phyloP scores from a whole-genome alignment of 2,113 vertebrate species.

The Bubo blakistoni region DNA sequence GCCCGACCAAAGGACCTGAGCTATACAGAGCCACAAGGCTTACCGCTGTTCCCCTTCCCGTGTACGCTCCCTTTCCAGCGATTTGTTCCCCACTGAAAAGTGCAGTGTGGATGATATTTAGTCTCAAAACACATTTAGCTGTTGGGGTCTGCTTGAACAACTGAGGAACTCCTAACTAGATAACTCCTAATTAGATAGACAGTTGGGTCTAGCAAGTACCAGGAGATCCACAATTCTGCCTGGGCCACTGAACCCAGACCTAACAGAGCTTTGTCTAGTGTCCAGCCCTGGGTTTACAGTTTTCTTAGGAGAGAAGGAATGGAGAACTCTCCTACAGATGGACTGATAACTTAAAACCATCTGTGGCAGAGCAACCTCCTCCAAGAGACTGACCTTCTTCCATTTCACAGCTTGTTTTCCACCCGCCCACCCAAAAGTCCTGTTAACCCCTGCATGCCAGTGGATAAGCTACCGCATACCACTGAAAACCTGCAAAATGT shows the following conservation, averaged over 20 bases:
- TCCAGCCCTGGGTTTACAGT: neutral
- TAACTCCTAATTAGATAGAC: neutral
- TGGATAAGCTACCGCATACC: neutral
- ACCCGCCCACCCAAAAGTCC: neutral
- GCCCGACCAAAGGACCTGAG: neutral
- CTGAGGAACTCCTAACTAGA: neutral
- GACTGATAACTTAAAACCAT: slow-evolving; percentile 13
- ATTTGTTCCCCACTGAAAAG: neutral
- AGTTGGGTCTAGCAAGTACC: neutral
- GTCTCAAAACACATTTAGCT: neutral
- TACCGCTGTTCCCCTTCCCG: neutral
- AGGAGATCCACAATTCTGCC: neutral
- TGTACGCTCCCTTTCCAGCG: neutral
- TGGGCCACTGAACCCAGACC: no score
- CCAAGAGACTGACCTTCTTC: slow-evolving; percentile 27
- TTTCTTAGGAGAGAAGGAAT: neutral
- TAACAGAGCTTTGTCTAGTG: neutral
- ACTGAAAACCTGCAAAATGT: neutral
- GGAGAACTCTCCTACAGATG: neutral
- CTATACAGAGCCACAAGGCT: neutral
- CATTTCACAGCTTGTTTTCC: slow-evolving; percentile 53
- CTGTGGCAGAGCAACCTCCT: slow-evolving; percentile 16
- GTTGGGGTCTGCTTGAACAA: neutral
- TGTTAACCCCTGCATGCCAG: slow-evolving; percentile 42
- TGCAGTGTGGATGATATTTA: neutral